A percentile compares a stretch with the other conserved stretches of the same genome.
These are phyloP conservation scores for Aphis craccivora DNA, from an alignment of 1,140 invertebrate species.

Conservation along the genomic window DNA sequence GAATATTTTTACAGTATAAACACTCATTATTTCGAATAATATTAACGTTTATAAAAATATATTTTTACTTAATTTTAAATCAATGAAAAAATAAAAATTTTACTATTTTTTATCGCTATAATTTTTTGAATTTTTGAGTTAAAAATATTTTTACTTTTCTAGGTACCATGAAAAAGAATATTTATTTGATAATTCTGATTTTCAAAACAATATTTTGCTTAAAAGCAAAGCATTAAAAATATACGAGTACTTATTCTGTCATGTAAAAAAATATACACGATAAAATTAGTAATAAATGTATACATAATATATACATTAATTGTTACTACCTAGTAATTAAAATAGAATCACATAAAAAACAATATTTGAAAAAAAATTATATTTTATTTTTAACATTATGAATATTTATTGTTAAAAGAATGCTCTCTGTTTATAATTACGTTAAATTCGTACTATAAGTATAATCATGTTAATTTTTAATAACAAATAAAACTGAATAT, in stretches of 20 bases:
- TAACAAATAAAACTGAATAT: background rate
- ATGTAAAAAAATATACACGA: background rate
- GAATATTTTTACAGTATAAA: background rate
- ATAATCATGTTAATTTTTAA: background rate
- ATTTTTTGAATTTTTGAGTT: no score
- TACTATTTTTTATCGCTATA: no score
- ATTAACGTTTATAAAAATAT: background rate
- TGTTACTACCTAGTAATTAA: background rate
- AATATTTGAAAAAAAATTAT: background rate
- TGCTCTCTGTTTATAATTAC: background rate
- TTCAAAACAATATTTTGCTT: background rate
- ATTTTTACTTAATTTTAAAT: background rate
- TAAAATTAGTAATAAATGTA: background rate
- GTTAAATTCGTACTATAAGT: background rate
- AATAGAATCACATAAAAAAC: no score
- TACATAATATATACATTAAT: background rate
- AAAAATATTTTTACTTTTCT: no score
- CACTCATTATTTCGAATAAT: background rate
- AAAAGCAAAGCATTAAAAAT: background rate
- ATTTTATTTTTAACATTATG: background rate
- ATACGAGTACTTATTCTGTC: background rate
- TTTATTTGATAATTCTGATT: background rate
- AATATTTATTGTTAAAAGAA: background rate
- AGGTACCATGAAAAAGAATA: background rate
- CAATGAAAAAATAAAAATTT: no score